These are phyloP conservation scores for Watsonalla cultraria DNA, from an alignment of 2,888 invertebrate genomes.

Conservation along the genomic window DNA sequence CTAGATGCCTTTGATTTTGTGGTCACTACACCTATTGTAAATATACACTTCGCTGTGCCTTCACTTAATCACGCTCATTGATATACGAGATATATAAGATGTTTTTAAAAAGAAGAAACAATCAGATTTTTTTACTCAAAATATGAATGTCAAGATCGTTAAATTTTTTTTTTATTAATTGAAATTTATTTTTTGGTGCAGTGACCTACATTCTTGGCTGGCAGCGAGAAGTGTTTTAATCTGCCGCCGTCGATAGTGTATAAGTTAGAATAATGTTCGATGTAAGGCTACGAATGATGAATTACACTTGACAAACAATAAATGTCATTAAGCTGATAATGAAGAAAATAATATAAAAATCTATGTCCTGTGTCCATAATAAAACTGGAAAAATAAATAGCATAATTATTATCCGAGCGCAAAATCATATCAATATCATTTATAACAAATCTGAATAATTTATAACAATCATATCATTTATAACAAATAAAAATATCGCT, in stretches of 20 bases:
- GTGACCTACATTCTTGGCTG: conserved; percentile 64
- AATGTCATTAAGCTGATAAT: background rate
- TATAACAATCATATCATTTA: no score
- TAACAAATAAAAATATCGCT: no score
- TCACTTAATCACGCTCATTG: background rate
- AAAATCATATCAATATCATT: no score
- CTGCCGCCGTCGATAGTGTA: conserved; percentile 43
- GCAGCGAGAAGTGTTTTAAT: conserved; percentile 43
- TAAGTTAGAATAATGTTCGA: conserved; percentile 30
- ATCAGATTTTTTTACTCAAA: no score
- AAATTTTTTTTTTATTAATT: conserved; percentile 11
- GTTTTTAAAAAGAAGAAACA: no score
- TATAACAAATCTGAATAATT: no score
- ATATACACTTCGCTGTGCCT: conserved; percentile 3
- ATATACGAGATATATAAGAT: no score
- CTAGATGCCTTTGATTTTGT: background rate
- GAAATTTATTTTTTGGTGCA: conserved; percentile 51
- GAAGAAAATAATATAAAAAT: no score
- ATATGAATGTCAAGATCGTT: no score
- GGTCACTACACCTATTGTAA: conserved; percentile 2
- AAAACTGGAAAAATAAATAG: no score
- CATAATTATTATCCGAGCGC: no score
- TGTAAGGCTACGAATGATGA: conserved; percentile 28
- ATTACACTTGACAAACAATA: background rate
- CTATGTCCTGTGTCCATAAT: no score